Percentiles rank a stretch among this genome's conserved stretches.
These are phyloP conservation scores for Drosophila glabriapex DNA, from an alignment of 2,888 invertebrate genomes.

Conservation along the genomic window DNA sequence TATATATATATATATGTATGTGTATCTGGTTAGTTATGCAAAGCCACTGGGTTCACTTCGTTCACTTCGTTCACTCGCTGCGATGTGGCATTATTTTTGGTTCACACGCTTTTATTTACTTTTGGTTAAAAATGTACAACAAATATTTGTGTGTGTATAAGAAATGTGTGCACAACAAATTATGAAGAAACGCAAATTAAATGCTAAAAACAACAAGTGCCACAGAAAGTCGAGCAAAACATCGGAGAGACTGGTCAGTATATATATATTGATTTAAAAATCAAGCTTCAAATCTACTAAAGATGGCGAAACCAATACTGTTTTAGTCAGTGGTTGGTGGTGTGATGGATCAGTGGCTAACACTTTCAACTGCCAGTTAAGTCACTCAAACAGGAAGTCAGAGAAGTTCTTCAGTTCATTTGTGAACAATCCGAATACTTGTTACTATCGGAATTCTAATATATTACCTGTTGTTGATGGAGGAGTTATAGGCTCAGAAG, in stretches of 20 bases:
- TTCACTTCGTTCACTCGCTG: constrained; percentile 9
- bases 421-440: no score
- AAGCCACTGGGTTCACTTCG: constrained; percentile 18
- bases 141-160: constrained; percentile 42
- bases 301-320: neutral
- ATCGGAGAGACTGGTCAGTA: neutral
- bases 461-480: no score
- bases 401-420: no score
- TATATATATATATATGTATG: neutral
- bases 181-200: constrained; percentile 13
- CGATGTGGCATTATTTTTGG: constrained; percentile 60
- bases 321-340: neutral
- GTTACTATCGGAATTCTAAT: no score
- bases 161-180: constrained; percentile 21
- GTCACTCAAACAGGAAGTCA: no score
- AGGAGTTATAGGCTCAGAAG: no score
- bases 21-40: constrained; percentile 28
- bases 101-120: constrained; percentile 73
- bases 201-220: constrained; percentile 11
- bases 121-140: constrained; percentile 71
- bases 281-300: neutral
- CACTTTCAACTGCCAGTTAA: no score
- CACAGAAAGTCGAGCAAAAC: neutral
- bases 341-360: no score
- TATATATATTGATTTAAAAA: neutral